These are phyloP conservation scores for Prunella strophiata DNA, from an alignment of 2,797 vertebrate genomes.

Conservation along the genomic window DNA sequence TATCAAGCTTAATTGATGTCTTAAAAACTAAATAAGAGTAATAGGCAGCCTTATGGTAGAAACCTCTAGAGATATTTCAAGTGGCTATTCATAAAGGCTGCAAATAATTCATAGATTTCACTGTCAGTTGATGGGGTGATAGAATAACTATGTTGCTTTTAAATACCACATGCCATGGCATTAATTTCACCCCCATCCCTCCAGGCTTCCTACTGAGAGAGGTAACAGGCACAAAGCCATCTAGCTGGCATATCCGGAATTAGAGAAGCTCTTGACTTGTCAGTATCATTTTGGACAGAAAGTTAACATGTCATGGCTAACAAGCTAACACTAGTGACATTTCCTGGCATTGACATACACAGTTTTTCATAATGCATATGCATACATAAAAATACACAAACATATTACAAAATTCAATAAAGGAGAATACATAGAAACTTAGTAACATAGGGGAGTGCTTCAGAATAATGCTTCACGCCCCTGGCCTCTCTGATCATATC, in stretches of 20 bases:
- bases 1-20: constrained; percentile 75
- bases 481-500: neutral
- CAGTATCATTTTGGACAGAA: constrained; percentile 5
- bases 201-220: neutral
- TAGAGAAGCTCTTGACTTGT: constrained; percentile 35
- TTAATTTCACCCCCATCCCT: neutral
- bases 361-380: neutral
- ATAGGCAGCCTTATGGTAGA: constrained; percentile 50
- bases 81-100: constrained; percentile 45
- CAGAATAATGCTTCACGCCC: neutral
- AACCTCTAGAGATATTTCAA: constrained; percentile 60
- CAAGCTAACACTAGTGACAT: neutral
- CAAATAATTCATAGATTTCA: constrained; percentile 56
- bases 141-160: constrained; percentile 15
- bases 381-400: neutral
- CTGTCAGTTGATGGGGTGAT: constrained; percentile 7
- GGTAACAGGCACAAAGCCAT: constrained; percentile 19
- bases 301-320: constrained; percentile 7
- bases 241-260: neutral
- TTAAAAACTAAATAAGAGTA: constrained; percentile 68
- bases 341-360: neutral
- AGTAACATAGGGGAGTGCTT: neutral
- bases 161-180: neutral
- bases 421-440: neutral
- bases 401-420: neutral